Base-by-base conservation (phyloP, 2,797 vertebrate species). In the Lutjanus argentimaculatus region DNA sequence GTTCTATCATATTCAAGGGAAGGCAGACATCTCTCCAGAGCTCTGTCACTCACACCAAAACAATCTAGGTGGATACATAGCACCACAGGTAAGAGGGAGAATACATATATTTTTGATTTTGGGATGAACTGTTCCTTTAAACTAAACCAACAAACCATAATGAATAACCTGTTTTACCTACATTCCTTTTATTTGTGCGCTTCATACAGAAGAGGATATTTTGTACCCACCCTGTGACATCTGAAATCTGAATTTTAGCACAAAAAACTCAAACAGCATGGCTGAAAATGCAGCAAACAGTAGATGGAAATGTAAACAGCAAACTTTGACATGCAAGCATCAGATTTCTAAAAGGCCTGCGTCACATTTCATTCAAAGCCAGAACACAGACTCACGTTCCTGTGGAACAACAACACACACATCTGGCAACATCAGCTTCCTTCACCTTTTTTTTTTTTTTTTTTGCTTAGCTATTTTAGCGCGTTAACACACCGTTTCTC, bases 401-500 rank as follows among this genome's bases (percentile, higher is more conserved):
- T 57, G 78, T 17, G 49, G 48, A 67, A 70, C 6, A 89, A 59
- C 57, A 59, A 58, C 57, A 57, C 64, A 61, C 88, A 93, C 93
- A 94, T 93, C 92, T 94, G 93, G 92, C 85, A 92, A 92, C 93
- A 92, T 90, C 93, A 91, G 91, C 88, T 55, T 74, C 75, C 77
- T 82, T 82, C 80, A 80, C 65, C 78, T 68, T 25, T 7, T 17
- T 42, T 22, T 43, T 22, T 67, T 49, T 11, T 19, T 46, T 19
- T 7, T 9, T 3, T 9, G 11, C 16, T 21, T 46, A 52, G 45
- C 42, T 36, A 36, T 36, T 36, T 36, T 13, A 1, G 51, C 59
- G 22, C 65, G 42, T 57, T 42, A 49, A 59, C 79, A 71, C 64
- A 1, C 76, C 13, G n/a, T 46, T 69, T 49, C 69, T 56, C 25